Evolutionary conservation across 2,113 vertebrate species (phyloP), one percentile per base, ranked within the genome.

Genomic region (Dendrocopos noguchii): DNA sequence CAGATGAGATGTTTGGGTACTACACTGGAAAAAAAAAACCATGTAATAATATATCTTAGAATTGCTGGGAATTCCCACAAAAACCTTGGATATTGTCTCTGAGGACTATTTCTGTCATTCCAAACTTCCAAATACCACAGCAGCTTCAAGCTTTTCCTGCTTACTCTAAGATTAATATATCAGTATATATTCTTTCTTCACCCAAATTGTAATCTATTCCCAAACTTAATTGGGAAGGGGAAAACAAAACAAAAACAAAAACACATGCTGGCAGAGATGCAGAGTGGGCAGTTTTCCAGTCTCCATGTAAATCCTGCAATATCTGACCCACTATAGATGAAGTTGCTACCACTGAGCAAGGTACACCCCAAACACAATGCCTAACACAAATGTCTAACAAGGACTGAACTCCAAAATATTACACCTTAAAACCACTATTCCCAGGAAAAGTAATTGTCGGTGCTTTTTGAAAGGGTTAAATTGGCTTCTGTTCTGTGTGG

Each of bases 261-360:
- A 15, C 66, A 8, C 14, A 21, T 5, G 0, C 21, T 31, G 24
- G 42, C 3, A 47, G 47, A 80, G 21, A 20, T 31, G 33, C 36
- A 80, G 60, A 66, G 46, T 0, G 0, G 42, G 21, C 42, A 72
- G 5, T 60, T 91, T 75, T 57, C 61, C 53, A 20, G 29, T 24
- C 31, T 57, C 57, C 12, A 4, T 14, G 31, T 61, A 75, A 84
- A 72, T 22, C 44, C 61, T 78, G 33, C 15, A 14, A 16, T 12
- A 11, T 33, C 68, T 60, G 53, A 75, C 33, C 22, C 1, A 0
- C 18, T 64, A 7, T 1, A 0, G 31, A 21, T 47, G 36, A 56
- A 72, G 39, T 31, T 81, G 36, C 25, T 72, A 2, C 20, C 70
- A 9, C 44, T 65, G 70, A 53, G 36, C n/a, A 78, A 68, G 22